Conservation (phyloP, 1,140 invertebrate genomes). For the Drosophila sp. region DNA sequence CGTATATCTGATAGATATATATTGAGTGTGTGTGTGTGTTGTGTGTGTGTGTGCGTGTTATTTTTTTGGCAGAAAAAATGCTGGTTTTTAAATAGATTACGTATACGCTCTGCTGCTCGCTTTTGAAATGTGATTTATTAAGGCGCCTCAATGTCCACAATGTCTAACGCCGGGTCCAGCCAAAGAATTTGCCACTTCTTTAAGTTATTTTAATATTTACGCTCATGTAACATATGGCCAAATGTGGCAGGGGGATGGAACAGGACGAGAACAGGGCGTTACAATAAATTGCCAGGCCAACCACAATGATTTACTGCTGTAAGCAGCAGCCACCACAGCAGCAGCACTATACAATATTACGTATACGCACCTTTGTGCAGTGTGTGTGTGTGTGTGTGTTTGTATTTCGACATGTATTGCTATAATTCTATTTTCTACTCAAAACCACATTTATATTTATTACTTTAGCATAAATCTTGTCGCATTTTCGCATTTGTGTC, state of each 20-base stretch:
- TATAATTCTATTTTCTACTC: conserved; percentile 83
- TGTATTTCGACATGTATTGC: conserved; percentile 52
- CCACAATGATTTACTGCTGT: conserved; percentile 80
- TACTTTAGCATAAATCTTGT: conserved; percentile 83
- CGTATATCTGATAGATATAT: conserved; percentile 1
- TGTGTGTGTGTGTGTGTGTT: conserved; percentile 10
- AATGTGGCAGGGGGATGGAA: neutral
- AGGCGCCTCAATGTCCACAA: conserved; percentile 69
- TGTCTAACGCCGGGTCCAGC: conserved; percentile 31
- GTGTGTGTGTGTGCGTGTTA: too few relatives aligned
- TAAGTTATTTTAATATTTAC: conserved; percentile 82
- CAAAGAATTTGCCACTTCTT: conserved; percentile 72
- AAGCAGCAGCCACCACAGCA: conserved; percentile 23
- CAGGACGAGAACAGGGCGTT: conserved; percentile 11
- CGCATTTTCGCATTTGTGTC: conserved; percentile 83
- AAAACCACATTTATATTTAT: conserved; percentile 83
- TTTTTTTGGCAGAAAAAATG: conserved; percentile 39
- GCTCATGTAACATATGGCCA: conserved; percentile 73
- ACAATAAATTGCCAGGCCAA: conserved; percentile 75
- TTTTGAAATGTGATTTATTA: conserved; percentile 66
- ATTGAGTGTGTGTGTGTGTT: conserved; percentile 16
- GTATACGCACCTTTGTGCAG: conserved; percentile 65
- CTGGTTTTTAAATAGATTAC: conserved; percentile 75
- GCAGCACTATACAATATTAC: conserved; percentile 29
- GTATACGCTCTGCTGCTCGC: conserved; percentile 67